Percentiles rank a stretch among this genome's conserved stretches.
Conservation (phyloP, 2,888 invertebrate species). For the Rhagium mordax region DNA sequence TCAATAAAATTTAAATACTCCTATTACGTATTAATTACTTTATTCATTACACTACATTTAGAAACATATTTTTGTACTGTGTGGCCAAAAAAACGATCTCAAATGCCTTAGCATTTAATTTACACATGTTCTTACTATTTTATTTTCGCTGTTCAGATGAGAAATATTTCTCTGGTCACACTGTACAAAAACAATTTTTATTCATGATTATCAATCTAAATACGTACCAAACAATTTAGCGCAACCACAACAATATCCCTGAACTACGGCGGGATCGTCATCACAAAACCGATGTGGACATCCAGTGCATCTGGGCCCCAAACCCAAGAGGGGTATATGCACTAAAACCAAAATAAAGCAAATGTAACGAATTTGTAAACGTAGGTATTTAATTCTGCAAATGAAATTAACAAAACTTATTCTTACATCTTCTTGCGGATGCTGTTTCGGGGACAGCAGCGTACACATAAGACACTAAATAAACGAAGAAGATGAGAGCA, state of each 20-base stretch:
- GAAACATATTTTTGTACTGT: no score
- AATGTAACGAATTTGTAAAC: not conserved
- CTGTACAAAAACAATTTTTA: no score
- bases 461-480: not conserved
- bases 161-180: no score
- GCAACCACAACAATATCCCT: slow-evolving; percentile 79
- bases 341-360: slow-evolving; percentile 63
- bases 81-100: no score
- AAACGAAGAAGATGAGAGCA: not conserved
- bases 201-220: not conserved
- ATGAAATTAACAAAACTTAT: not conserved
- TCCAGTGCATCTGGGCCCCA: slow-evolving; percentile 73
- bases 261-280: slow-evolving; percentile 75
- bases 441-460: not conserved
- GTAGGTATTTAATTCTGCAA: not conserved
- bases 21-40: no score
- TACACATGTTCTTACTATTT: no score
- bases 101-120: no score
- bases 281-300: slow-evolving; percentile 75
- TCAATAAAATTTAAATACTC: no score
- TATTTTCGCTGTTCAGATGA: no score
- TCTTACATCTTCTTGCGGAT: not conserved
- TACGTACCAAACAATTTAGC: slow-evolving; percentile 73
- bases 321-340: slow-evolving; percentile 72
- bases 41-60: no score